phyloP scores from a whole-genome alignment of 2,113 vertebrate species.

The Bubalus kerabau region DNA sequence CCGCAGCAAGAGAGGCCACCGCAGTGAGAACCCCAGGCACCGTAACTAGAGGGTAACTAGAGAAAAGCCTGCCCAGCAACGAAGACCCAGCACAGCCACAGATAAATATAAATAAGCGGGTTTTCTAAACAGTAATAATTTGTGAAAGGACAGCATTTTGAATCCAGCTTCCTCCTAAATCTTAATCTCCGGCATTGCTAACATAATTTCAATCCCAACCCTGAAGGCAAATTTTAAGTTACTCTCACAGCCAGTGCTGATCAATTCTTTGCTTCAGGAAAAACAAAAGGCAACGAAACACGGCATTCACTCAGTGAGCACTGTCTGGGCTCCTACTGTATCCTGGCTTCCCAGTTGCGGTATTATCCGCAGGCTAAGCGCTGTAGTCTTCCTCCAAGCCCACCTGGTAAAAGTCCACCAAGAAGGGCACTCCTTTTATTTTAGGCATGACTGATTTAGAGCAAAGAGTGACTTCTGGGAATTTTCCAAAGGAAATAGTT shows the following conservation, averaged over 20 bases:
- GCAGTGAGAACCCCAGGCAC: neutral
- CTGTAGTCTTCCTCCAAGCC: neutral
- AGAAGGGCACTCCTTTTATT: neutral
- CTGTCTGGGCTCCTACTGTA: rapidly evolving
- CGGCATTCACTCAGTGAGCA: neutral
- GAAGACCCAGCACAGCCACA: neutral
- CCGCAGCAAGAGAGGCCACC: neutral
- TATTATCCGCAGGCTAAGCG: rapidly evolving
- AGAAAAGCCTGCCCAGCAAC: neutral
- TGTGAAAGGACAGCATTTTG: neutral
- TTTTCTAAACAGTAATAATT: neutral
- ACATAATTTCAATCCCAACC: neutral
- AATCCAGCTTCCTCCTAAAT: neutral
- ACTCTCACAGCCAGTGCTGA: neutral
- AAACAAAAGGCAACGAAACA: neutral
- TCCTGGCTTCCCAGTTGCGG: neutral
- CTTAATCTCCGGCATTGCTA: neutral
- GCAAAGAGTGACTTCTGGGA: neutral
- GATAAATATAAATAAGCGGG: neutral
- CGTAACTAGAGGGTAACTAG: rapidly evolving
- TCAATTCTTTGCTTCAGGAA: neutral
- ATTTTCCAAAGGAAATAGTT: neutral
- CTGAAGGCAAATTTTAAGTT: neutral
- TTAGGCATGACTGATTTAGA: neutral
- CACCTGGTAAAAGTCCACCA: neutral